A percentile compares a stretch with the other conserved stretches of the same genome.
phyloP scores from a whole-genome alignment of 2,113 vertebrate species.

The Halichoerus grypus region DNA sequence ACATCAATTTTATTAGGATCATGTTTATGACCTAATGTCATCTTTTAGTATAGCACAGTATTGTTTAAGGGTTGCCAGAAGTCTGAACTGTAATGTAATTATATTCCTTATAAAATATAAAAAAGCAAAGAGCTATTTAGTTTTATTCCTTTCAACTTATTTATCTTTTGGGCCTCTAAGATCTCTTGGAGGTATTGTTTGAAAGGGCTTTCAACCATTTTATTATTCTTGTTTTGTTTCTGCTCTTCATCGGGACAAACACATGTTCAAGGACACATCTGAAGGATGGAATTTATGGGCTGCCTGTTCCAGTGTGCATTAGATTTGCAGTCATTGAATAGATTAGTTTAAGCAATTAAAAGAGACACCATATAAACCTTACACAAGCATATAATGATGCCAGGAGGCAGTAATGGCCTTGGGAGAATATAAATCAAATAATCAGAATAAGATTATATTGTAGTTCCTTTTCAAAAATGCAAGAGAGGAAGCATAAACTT shows the following conservation, averaged over 20 bases:
- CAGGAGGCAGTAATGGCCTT: slow-evolving; percentile 70
- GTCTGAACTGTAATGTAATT: slow-evolving; percentile 80
- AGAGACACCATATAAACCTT: slow-evolving; percentile 79
- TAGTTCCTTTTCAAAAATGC: slow-evolving; percentile 56
- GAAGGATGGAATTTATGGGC: slow-evolving; percentile 75
- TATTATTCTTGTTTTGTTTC: slow-evolving; percentile 55
- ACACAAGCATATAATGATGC: slow-evolving; percentile 70
- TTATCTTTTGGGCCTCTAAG: slow-evolving; percentile 51
- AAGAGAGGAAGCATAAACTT: slow-evolving; percentile 70
- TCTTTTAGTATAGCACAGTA: slow-evolving; percentile 56
- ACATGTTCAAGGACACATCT: slow-evolving; percentile 78
- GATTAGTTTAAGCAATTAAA: slow-evolving; percentile 83
- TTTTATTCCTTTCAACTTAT: slow-evolving; percentile 59
- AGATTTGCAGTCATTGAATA: slow-evolving; percentile 79
- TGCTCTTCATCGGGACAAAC: slow-evolving; percentile 68
- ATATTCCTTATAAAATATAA: slow-evolving; percentile 71
- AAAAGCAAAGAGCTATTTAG: slow-evolving; percentile 48
- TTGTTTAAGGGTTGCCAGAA: slow-evolving; percentile 79
- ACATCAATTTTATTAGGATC: slow-evolving; percentile 71
- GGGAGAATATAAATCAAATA: slow-evolving; percentile 76
- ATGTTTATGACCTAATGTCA: slow-evolving; percentile 78
- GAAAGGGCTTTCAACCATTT: slow-evolving; percentile 39
- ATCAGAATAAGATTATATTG: slow-evolving; percentile 78
- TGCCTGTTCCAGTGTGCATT: slow-evolving; percentile 50
- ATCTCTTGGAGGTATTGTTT: background rate